A percentile compares a stretch with the other conserved stretches of the same genome.
phyloP scores from a whole-genome alignment of 2,113 vertebrate genomes.

The Platysternon megacephalum region DNA sequence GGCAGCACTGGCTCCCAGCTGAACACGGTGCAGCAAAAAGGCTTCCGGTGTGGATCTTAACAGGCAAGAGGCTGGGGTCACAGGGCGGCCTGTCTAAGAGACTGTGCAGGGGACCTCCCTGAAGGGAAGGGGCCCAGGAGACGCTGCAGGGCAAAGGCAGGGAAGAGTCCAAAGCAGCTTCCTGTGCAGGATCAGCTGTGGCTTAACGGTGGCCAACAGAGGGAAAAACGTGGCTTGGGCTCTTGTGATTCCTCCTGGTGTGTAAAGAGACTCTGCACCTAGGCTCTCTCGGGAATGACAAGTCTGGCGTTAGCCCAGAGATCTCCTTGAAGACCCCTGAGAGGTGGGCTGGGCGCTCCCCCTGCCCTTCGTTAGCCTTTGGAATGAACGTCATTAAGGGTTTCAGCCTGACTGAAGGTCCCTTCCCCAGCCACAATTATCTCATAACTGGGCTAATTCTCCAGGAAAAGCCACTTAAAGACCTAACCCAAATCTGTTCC shows the following conservation, averaged over 20 bases:
- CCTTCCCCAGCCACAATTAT: neutral
- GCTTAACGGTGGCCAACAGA: neutral
- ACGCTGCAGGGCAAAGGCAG: neutral
- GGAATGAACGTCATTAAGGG: neutral
- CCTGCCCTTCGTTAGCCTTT: neutral
- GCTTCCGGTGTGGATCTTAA: no score
- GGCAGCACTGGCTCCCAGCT: neutral
- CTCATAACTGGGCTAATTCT: neutral
- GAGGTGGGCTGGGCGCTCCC: neutral
- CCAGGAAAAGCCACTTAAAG: neutral
- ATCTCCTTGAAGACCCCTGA: neutral
- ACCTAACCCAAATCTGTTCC: neutral
- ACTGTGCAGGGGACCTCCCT: neutral
- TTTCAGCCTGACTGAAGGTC: neutral
- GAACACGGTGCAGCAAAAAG: neutral
- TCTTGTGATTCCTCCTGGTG: neutral
- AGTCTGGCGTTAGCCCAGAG: neutral
- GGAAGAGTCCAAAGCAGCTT: neutral
- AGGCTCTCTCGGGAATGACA: neutral
- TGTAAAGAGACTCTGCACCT: neutral
- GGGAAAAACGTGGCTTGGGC: neutral
- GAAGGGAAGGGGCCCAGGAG: rapidly evolving
- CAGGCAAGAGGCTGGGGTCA: neutral
- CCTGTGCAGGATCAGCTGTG: rapidly evolving
- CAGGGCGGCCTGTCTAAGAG: no score